Evolutionary conservation across 2,888 invertebrate species (phyloP), one percentile per base, ranked within the genome.

Genomic region (Troides oblongomaculatus): DNA sequence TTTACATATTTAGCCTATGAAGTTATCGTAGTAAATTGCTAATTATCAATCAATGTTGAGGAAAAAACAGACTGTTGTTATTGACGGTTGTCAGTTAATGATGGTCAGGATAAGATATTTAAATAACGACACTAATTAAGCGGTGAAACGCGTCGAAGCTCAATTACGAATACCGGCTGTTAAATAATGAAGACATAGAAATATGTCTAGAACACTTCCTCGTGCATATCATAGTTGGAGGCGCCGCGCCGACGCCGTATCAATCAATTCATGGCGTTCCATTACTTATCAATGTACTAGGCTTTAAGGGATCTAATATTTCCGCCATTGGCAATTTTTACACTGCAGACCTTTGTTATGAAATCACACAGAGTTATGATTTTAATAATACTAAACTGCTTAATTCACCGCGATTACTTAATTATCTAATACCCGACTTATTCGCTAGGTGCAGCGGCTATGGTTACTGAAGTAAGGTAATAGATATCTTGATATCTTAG

Each of bases 141-240:
- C 43, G 25, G 17, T 30, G 21, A 23, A 67, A 12, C 12, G 43
- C 25, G 36, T 50, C 57, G 10, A 30, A 46, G 3, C 8, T 53
- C 25, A 63, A 50, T 63, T 68, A 57, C 39, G 50, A 50, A 30
- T 63, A 63, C 12, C 63, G 50, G 56, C 39, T 39, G 18, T 53
- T 23, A 12, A 23, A 63, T 46, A 68, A 59, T 63, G 46, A 63
- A 36, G 50, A 36, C 59, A 68, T 59, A 36, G 57, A 62, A 62
- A 67, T 67, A 66, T 50, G 36, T 46, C 14, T 58, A 21, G 50
- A 46, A 58, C 46, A 68, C 50, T 63, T 68, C 63, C 68, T 63
- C 17, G 53, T 39, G 63, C 50, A 50, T 21, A 21, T 21, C 21
- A 21, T 68, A 58, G 21, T 62, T 8, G 2, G 58, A 23, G 62